Evolutionary conservation across 37 sponge, comb jelly and placozoan genomes (phyloP), one percentile per base, ranked within the genome.

Genomic region (Chondrosia reniformis): DNA sequence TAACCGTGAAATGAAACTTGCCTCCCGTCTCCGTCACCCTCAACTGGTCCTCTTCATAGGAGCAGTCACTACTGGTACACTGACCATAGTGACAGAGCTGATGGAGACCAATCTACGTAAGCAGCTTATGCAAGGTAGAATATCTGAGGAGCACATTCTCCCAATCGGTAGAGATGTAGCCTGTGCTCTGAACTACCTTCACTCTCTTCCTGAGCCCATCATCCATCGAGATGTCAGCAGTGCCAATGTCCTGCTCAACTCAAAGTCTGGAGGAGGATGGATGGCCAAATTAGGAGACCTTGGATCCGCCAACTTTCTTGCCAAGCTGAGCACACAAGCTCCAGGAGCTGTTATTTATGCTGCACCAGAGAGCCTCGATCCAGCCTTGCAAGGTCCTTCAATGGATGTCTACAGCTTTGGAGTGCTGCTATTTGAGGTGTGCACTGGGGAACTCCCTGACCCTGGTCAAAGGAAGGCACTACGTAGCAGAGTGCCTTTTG

Each of bases 161-260:
- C 64, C 77, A 31, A 57, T 84, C 4, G 19, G 81, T 43, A 59
- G 52, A 10, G 87, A 91, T 21, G 64, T 86, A 24, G 84, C 87
- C 28, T 55, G 73, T 17, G 91, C 84, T 61, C 75, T 91, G 27
- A 77, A 80, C 66, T 91, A 85, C 74, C 76, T 91, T 36, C 91
- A 91, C 55, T 54, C 66, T 15, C 87, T 67, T 39, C 75, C 62
- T 24, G 76, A 79, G n/a, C 91, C 91, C 55, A 91, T 91, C 63
- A 83, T 86, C 43, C 91, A 91, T 73, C 65, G 86, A n/a, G 86
- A 86, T 38, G 74, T 91, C 71, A 91, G 87, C 77, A 86, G 84
- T 49, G 45, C 77, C 34, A 87, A 84, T 71, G 80, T 87, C 10
- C 64, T 91, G 12, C 64, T 91, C 27, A 59, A 81, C 31, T 31